phyloP scores from a whole-genome alignment of 2,888 invertebrate genomes.

The Ectemnius continuus region DNA sequence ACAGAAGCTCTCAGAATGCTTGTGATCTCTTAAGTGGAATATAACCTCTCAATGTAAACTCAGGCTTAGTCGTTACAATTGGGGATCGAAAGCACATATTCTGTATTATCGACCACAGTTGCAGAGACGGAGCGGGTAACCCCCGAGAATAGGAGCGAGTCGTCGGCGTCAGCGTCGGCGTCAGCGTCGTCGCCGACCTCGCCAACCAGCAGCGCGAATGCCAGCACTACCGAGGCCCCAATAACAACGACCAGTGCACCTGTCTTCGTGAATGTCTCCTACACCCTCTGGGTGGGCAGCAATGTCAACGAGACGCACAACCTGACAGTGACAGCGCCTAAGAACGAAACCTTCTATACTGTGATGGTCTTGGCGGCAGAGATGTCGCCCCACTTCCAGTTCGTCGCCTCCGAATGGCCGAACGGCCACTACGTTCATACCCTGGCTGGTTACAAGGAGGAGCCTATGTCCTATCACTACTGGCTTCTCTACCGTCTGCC shows the following conservation, averaged over 20 bases:
- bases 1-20: no score
- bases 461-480: conserved; percentile 91
- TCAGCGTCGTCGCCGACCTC: conserved; percentile 30
- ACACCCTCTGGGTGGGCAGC: conserved; percentile 93
- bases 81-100: no score
- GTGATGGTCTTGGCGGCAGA: conserved; percentile 92
- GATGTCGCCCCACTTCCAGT: conserved; percentile 85
- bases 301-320: conserved; percentile 91
- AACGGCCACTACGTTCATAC: conserved; percentile 96
- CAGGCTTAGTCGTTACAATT: no score
- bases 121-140: conserved; percentile 59
- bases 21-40: no score
- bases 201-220: conserved; percentile 25
- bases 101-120: not conserved
- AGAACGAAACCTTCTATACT: conserved; percentile 84
- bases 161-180: conserved; percentile 17
- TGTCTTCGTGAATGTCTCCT: conserved; percentile 83
- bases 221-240: conserved; percentile 1
- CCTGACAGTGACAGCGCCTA: conserved; percentile 86
- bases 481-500: conserved; percentile 92
- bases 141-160: conserved; percentile 58
- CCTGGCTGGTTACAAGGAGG: conserved; percentile 88
- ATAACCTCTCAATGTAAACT: no score
- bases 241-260: conserved; percentile 30
- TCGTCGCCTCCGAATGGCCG: conserved; percentile 93